Percentiles rank a stretch among this genome's conserved stretches.
Conservation (phyloP, 1,140 invertebrate species). For the Drosophila lowei region DNA sequence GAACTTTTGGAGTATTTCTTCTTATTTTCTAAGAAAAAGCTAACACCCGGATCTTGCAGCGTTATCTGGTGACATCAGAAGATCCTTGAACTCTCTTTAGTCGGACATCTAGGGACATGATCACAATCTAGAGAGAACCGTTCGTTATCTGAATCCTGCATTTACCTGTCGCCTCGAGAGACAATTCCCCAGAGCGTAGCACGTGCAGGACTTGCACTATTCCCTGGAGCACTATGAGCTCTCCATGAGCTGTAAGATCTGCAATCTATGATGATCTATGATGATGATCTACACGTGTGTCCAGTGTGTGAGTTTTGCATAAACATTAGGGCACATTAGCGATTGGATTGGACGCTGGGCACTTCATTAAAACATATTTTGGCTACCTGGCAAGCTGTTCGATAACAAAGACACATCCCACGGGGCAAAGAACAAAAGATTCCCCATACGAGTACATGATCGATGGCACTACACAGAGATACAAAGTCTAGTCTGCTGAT, state of each 20-base stretch:
- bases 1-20: too few relatives aligned
- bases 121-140: constrained; percentile 2
- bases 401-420: constrained; percentile 4
- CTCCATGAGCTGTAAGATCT: not conserved
- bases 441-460: constrained; percentile 1
- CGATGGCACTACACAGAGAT: constrained; percentile 4
- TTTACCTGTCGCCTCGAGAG: not conserved
- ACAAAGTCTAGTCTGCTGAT: constrained; percentile 29
- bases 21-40: too few relatives aligned
- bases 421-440: constrained; percentile 17
- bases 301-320: constrained; percentile 54
- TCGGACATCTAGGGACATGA: not conserved
- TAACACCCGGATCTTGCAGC: too few relatives aligned
- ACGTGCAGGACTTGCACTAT: constrained; percentile 24
- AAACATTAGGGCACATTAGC: constrained; percentile 68
- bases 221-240: constrained; percentile 37
- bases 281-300: constrained; percentile 14
- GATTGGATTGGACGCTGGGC: constrained; percentile 15
- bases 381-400: constrained; percentile 52
- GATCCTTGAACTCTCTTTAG: not conserved
- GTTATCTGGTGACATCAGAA: constrained; percentile 10
- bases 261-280: constrained; percentile 29
- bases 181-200: constrained; percentile 12
- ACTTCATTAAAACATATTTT: constrained; percentile 73
- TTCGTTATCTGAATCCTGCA: constrained; percentile 19